phyloP scores from a whole-genome alignment of 2,113 vertebrate genomes.

The Platysternon megacephalum region DNA sequence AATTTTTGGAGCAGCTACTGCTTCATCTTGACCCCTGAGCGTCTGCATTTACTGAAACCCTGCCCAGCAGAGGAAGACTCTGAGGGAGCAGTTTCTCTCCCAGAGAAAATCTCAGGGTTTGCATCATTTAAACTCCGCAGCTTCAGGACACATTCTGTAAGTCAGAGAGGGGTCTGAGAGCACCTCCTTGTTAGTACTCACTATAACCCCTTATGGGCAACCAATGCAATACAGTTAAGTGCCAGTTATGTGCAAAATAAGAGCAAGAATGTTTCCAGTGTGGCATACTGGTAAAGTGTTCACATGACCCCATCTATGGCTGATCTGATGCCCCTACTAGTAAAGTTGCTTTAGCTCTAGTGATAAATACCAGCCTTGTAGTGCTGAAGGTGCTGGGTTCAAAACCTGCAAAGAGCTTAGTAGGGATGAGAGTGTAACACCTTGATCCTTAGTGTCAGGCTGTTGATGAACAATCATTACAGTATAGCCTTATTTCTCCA shows the following conservation, averaged over 20 bases:
- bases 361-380: not conserved
- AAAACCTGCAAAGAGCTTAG: not conserved
- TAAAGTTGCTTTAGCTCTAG: not conserved
- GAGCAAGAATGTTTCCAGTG: not conserved
- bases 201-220: not conserved
- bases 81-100: not conserved
- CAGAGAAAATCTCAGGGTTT: not conserved
- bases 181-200: not conserved
- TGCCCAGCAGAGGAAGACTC: not conserved
- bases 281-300: not conserved
- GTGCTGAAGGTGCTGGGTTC: not conserved
- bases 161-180: not conserved
- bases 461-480: not conserved
- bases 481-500: not conserved
- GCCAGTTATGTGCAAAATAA: not conserved
- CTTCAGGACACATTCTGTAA: not conserved
- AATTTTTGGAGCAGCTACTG: not conserved
- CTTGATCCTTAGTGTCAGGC: not conserved
- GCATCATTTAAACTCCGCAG: not conserved
- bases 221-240: not conserved
- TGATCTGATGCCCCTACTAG: not conserved
- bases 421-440: rapidly evolving
- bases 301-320: no score
- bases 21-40: rapidly evolving
- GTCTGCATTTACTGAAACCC: not conserved